Base-by-base conservation (phyloP, 2,113 vertebrate species). In the Podarcis muralis region DNA sequence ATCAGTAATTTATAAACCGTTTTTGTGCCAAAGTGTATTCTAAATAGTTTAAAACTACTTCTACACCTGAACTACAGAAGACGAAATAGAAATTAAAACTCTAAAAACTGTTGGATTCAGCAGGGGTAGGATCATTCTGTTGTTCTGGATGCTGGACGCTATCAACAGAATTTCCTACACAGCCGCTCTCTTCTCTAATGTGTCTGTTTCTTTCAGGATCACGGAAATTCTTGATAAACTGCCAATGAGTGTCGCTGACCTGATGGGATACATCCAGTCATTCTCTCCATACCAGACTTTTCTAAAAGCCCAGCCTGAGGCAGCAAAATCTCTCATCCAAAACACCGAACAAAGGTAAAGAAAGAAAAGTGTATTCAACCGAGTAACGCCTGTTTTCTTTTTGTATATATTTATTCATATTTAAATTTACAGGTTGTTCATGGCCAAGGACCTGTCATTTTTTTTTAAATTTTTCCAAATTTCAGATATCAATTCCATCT, bases 231-330 rank as follows among this genome's bases (percentile, higher is more conserved):
- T 69, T 6, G 90, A 90, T 78, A 96, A 91, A 57, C 90, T 85
- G 16, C 87, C 94, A 6, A 94, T 97, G 94, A 95, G 96, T 0
- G 87, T 98, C 37, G 93, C 94, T 89, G 90, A 93, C 43, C 96
- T 96, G 88, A 91, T 97, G 48, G 98, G 98, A 48, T 92, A 98
- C 71, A 25, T 98, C 27, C 95, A 98, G 92, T 97, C 98, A 27
- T 95, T 95, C 86, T 98, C 98, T 86, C 37, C 88, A 0, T 98
- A 97, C 90, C 98, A 98, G 94, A 75, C 35, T 20, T 94, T 97
- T 37, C 81, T 93, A 92, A 95, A 93, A 81, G 88, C 88, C 0
- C 92, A 98, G 69, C 97, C 96, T 0, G 75, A 97, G 93, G 93
- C 93, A 91, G 98, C 98, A 74, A 89, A 81, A 53, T 86, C 68